Conservation (phyloP, 1,140 invertebrate species). For the Holotrichia oblita region DNA sequence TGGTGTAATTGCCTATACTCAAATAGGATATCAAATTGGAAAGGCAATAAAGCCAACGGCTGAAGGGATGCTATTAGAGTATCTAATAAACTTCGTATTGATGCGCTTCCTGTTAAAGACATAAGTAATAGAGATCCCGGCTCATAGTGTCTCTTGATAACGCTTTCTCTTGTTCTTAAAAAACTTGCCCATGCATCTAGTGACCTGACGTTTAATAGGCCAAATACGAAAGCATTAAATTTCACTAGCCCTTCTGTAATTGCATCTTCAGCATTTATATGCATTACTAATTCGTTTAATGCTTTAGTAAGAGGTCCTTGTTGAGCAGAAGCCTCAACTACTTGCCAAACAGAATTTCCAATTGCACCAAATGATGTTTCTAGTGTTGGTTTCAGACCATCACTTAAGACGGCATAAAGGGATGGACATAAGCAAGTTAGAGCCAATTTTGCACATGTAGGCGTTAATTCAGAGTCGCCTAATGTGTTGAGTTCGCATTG, state of each 20-base stretch:
- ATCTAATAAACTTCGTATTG: conserved; percentile 73
- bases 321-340: conserved; percentile 87
- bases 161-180: conserved; percentile 80
- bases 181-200: conserved; percentile 88
- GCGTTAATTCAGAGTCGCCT: conserved; percentile 67
- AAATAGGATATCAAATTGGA: conserved; percentile 83
- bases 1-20: conserved; percentile 80
- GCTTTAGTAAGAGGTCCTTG: conserved; percentile 85
- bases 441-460: conserved; percentile 74
- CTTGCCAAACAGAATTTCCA: conserved; percentile 88
- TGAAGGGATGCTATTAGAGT: conserved; percentile 77
- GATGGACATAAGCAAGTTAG: conserved; percentile 81
- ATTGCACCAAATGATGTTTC: conserved; percentile 88
- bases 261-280: conserved; percentile 84
- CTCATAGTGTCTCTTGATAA: conserved; percentile 84
- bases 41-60: conserved; percentile 79
- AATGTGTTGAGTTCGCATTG: conserved; percentile 66
- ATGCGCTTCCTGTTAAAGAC: conserved; percentile 71
- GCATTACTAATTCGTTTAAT: conserved; percentile 85
- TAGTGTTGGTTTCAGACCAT: conserved; percentile 82
- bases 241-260: conserved; percentile 86
- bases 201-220: conserved; percentile 82
- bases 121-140: conserved; percentile 76
- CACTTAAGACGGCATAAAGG: conserved; percentile 83
- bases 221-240: conserved; percentile 90